These are phyloP conservation scores for Grus americana DNA, from an alignment of 2,113 vertebrate species.

Conservation along the genomic window DNA sequence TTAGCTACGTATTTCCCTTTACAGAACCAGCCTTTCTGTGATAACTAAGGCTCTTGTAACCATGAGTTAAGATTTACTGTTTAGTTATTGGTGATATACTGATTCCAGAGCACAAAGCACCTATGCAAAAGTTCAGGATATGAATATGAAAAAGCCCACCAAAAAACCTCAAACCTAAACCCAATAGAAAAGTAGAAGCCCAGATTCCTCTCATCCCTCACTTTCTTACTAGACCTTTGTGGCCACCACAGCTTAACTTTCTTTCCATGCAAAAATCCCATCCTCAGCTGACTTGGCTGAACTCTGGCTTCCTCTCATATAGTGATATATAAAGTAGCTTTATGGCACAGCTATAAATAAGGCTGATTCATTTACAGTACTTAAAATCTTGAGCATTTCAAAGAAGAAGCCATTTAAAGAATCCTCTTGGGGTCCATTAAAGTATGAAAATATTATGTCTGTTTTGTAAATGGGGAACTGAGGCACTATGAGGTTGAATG, in stretches of 20 bases:
- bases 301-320: background rate
- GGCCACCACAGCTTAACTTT: background rate
- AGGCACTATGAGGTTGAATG: background rate
- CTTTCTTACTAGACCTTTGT: background rate
- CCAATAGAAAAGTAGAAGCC: background rate
- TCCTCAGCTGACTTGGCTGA: constrained; percentile 4
- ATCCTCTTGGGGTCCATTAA: background rate
- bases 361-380: background rate
- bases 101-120: background rate
- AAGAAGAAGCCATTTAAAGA: background rate
- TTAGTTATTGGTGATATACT: background rate
- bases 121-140: background rate
- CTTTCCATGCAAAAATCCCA: background rate
- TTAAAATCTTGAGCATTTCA: constrained; percentile 36
- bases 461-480: background rate
- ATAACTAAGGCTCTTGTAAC: background rate
- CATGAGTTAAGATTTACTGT: background rate
- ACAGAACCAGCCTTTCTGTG: background rate
- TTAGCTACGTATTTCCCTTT: background rate
- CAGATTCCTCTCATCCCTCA: background rate
- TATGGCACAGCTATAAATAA: constrained; percentile 20
- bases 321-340: background rate
- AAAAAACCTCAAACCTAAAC: background rate
- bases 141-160: background rate
- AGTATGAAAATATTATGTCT: background rate